Evolutionary conservation across 37 sponge, comb jelly and placozoan genomes (phyloP).

Genomic region (Spongilla lacustris): DNA sequence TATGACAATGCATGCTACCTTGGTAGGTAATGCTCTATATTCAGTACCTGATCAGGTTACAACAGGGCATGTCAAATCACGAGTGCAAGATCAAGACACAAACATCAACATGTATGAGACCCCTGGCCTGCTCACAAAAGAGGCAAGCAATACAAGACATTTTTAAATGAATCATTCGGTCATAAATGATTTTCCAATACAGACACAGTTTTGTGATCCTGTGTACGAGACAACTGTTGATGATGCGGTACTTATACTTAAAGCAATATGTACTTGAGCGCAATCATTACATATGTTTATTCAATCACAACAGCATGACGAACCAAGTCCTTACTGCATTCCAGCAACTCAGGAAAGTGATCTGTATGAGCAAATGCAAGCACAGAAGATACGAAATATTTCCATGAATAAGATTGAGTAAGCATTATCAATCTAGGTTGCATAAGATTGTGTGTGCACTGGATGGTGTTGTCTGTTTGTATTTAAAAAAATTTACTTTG

Average conservation of each 20-base stretch:
- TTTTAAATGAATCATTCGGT: background rate
- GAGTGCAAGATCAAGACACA: background rate
- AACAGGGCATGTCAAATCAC: background rate
- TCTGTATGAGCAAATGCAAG: conserved; percentile 26
- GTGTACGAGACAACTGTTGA: background rate
- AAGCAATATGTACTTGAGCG: too few species aligned
- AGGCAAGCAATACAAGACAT: background rate
- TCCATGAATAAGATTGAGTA: conserved; percentile 9
- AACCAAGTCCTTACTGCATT: background rate
- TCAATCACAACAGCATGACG: background rate
- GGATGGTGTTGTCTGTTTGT: too few species aligned
- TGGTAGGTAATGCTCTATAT: background rate
- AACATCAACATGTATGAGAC: background rate
- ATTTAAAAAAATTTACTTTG: too few species aligned
- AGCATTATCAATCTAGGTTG: background rate
- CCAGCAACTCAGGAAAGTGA: conserved; percentile 35
- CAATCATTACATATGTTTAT: background rate
- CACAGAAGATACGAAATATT: conserved; percentile 16
- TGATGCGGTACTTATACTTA: too few species aligned
- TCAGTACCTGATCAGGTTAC: background rate
- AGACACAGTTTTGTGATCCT: background rate
- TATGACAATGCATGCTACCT: background rate
- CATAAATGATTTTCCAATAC: background rate
- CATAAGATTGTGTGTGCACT: too few species aligned
- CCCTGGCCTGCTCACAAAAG: background rate